These are phyloP conservation scores for Creontiades dilutus DNA, from an alignment of 2,888 invertebrate species.

Conservation along the genomic window DNA sequence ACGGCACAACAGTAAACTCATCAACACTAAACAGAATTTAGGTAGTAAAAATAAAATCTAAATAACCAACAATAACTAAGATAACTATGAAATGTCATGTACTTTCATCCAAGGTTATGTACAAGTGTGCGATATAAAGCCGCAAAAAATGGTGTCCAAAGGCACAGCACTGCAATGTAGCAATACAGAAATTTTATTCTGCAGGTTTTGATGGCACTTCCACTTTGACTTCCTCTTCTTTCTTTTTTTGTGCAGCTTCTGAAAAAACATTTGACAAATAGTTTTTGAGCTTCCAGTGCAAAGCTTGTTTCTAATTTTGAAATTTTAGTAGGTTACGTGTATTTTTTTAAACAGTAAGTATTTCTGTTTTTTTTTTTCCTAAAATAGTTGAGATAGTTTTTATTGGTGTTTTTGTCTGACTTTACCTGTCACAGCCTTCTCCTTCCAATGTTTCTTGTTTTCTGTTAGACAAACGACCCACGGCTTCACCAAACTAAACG, in stretches of 20 bases:
- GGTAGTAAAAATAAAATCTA: constrained; percentile 66
- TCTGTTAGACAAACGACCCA: constrained; percentile 88
- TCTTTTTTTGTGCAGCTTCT: constrained; percentile 66
- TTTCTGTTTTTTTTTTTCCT: too few species aligned
- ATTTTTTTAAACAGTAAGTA: too few species aligned
- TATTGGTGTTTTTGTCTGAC: too few species aligned
- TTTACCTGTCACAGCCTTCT: constrained; percentile 86
- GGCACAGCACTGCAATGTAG: constrained; percentile 34
- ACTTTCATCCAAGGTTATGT: constrained; percentile 18
- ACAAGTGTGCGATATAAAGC: constrained; percentile 55
- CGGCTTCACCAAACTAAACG: constrained; percentile 86
- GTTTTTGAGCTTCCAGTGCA: too few species aligned
- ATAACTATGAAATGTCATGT: constrained; percentile 38
- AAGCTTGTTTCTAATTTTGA: too few species aligned
- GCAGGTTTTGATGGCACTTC: constrained; percentile 46
- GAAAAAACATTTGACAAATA: background rate
- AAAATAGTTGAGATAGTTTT: too few species aligned
- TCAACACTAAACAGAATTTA: background rate
- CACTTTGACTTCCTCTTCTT: constrained; percentile 53
- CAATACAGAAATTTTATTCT: constrained; percentile 39
- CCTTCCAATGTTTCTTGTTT: constrained; percentile 92
- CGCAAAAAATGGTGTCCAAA: constrained; percentile 38
- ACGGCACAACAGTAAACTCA: background rate
- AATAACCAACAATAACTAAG: constrained; percentile 65
- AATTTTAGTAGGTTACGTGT: too few species aligned